Base-by-base conservation (phyloP, 2,888 invertebrate species). In the Danaus chrysippus region DNA sequence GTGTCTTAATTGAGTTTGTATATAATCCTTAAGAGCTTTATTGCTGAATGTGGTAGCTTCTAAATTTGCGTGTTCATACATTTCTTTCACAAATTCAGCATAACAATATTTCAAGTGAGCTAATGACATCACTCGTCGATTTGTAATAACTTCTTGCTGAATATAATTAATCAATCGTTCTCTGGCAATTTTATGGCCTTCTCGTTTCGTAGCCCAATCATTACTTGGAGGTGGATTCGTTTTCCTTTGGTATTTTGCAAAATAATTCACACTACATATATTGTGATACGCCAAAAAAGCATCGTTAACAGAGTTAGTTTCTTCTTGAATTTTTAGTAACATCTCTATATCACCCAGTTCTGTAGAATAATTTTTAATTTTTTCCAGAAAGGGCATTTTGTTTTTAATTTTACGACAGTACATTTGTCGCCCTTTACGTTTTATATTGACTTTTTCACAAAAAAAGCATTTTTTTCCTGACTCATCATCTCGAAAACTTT, bases 321-420 rank as follows among this genome's bases (percentile, higher is more conserved):
- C 61, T 23, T 46, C 8, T 44, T 57, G 10, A 57, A 49, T 57
- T 44, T 57, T 57, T 17, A 19, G 23, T 12, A 57, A 19, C 46
- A 57, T 57, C 13, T 44, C 46, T 10, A 57, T 44, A 17, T 17
- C 43, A n/a, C n/a, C 41, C 17, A 46, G 19, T 44, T 57, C 57
- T 57, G 43, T 57, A 15, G 57, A n/a, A 57, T 57, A 57, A 1
- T 19, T 57, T 57, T 57, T 57, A 19, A 44, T 57, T 57, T 57
- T 49, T 46, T 49, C 19, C 8, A 57, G 46, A 19, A 57, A 57
- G 13, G 49, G 57, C 23, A 46, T 46, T 57, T 57, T 57, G 3
- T 57, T 57, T 49, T 46, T 57, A 1, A 57, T 57, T 19, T 46
- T 57, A 23, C 57, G 57, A 19, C 46, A 49, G 34, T 57, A 57